Evolutionary conservation across 2,888 invertebrate genomes (phyloP).

Genomic region (Acleris holmiana): DNA sequence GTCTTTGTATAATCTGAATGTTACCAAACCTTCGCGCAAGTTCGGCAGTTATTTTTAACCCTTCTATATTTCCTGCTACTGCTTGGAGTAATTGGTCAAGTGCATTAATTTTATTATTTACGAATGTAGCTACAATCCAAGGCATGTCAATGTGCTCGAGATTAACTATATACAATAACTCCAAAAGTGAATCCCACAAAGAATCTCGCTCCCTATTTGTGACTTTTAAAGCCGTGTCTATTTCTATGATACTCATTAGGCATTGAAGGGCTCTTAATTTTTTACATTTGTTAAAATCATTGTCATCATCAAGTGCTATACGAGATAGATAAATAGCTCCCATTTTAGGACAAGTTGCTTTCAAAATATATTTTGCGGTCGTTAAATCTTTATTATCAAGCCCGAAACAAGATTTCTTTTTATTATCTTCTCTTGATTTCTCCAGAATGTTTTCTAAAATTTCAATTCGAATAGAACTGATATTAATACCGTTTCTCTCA

Average conservation of each 20-base stretch:
- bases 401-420: slow-evolving; percentile 53
- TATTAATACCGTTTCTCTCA: slow-evolving; percentile 77
- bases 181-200: slow-evolving; percentile 74
- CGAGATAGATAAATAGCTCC: slow-evolving; percentile 79
- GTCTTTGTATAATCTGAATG: slow-evolving; percentile 55
- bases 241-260: slow-evolving; percentile 75
- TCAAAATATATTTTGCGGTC: slow-evolving; percentile 78
- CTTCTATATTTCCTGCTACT: slow-evolving; percentile 62
- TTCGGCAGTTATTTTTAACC: slow-evolving; percentile 66
- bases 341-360: slow-evolving; percentile 81
- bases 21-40: slow-evolving; percentile 66
- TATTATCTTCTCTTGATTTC: slow-evolving; percentile 58
- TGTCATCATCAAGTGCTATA: slow-evolving; percentile 77
- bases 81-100: slow-evolving; percentile 70
- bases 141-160: slow-evolving; percentile 78
- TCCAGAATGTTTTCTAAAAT: slow-evolving; percentile 76
- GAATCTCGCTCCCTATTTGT: slow-evolving; percentile 68
- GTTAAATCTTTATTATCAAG: slow-evolving; percentile 68
- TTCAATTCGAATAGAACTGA: slow-evolving; percentile 76
- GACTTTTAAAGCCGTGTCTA: slow-evolving; percentile 76
- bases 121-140: slow-evolving; percentile 73
- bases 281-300: slow-evolving; percentile 74
- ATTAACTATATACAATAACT: slow-evolving; percentile 69
- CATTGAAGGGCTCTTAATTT: slow-evolving; percentile 79
- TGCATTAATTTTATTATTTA: slow-evolving; percentile 70